These are phyloP conservation scores for Eretmocerus hayati DNA, from an alignment of 2,888 invertebrate genomes.

Conservation along the genomic window DNA sequence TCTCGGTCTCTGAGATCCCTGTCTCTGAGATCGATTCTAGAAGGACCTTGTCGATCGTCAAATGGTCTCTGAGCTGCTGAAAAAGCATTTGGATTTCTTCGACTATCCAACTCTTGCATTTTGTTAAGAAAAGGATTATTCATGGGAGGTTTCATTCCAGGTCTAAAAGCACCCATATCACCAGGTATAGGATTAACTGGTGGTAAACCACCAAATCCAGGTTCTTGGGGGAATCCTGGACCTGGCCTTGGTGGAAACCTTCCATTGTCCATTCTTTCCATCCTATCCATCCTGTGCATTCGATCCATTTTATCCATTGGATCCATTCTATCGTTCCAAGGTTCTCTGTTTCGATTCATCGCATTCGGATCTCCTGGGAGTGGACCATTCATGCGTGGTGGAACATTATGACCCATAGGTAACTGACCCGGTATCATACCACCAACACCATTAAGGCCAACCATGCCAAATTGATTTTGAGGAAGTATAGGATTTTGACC, in stretches of 20 bases:
- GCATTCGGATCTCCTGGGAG: constrained; percentile 5
- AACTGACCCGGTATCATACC: constrained; percentile 33
- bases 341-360: constrained; percentile 25
- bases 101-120: constrained; percentile 48
- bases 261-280: constrained; percentile 27
- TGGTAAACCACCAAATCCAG: constrained; percentile 13
- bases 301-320: too few species aligned
- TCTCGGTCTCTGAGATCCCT: constrained; percentile 6
- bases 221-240: constrained; percentile 29
- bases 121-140: constrained; percentile 32
- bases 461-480: constrained; percentile 35
- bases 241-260: constrained; percentile 31
- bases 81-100: constrained; percentile 57
- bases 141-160: constrained; percentile 21
- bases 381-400: constrained; percentile 13
- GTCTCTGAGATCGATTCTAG: constrained; percentile 13
- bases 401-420: constrained; percentile 23
- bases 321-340: constrained; percentile 25
- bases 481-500: constrained; percentile 31
- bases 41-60: constrained; percentile 20
- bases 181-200: constrained; percentile 11
- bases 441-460: constrained; percentile 38
- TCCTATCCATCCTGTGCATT: too few species aligned
- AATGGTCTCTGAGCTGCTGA: constrained; percentile 30
- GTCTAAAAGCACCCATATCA: constrained; percentile 22